A percentile compares a stretch with the other conserved stretches of the same genome.
phyloP scores from a whole-genome alignment of 2,797 vertebrate species.

The Coilia nasus region DNA sequence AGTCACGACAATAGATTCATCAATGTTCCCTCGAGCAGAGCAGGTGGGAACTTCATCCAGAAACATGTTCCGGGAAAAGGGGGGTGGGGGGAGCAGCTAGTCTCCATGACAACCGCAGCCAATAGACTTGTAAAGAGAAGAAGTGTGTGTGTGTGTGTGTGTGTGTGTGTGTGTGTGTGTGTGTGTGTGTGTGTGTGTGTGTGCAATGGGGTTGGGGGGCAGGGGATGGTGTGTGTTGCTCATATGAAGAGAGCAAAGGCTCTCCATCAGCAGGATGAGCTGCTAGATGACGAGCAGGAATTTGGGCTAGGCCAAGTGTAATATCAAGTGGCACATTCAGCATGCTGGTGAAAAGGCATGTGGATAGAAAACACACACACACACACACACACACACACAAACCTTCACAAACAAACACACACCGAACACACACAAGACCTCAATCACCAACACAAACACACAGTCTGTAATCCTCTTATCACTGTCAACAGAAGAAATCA shows the following conservation, averaged over 20 bases:
- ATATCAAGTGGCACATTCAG: neutral
- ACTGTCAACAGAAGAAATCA: neutral
- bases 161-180: neutral
- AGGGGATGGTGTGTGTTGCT: neutral
- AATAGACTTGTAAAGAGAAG: neutral
- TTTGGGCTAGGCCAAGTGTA: neutral
- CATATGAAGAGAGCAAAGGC: neutral
- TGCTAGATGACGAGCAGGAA: neutral
- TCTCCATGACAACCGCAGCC: conserved; percentile 17
- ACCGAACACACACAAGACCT: neutral
- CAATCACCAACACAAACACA: neutral
- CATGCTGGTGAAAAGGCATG: neutral
- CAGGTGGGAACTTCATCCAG: neutral
- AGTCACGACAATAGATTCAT: neutral
- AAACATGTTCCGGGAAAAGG: neutral
- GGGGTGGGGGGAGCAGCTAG: neutral
- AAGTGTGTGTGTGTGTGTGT: neutral
- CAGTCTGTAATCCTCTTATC: neutral
- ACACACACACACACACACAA: no score
- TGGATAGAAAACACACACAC: neutral
- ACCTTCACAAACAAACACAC: neutral
- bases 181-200: neutral
- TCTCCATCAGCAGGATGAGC: neutral
- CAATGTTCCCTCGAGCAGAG: neutral
- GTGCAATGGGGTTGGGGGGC: neutral